These are phyloP conservation scores for Philereme transversata DNA, from an alignment of 2,888 invertebrate genomes.

Conservation along the genomic window DNA sequence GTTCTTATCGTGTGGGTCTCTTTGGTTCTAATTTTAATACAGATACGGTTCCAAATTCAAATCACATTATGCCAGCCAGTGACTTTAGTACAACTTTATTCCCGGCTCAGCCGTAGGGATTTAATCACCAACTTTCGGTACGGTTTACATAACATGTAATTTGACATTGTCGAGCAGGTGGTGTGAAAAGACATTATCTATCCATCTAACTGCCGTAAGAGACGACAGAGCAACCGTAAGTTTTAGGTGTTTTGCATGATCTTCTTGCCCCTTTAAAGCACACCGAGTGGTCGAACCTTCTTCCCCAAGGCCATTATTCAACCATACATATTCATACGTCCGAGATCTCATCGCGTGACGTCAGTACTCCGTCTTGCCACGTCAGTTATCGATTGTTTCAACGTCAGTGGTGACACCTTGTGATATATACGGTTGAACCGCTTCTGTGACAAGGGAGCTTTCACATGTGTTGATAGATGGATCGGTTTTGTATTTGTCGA, in stretches of 20 bases:
- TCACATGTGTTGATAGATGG: not conserved
- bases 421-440: constrained; percentile 1
- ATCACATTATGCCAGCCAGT: too few relatives aligned
- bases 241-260: not conserved
- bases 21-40: too few relatives aligned
- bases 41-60: too few relatives aligned
- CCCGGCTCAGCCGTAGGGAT: too few relatives aligned
- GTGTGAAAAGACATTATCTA: too few relatives aligned
- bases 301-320: not conserved
- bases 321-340: constrained; percentile 6
- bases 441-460: not conserved
- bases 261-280: not conserved
- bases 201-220: too few relatives aligned
- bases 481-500: not conserved
- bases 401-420: constrained; percentile 1
- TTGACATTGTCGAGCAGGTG: too few relatives aligned
- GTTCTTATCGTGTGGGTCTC: too few relatives aligned
- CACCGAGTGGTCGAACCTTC: not conserved
- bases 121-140: too few relatives aligned
- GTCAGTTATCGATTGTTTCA: constrained; percentile 14
- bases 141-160: too few relatives aligned
- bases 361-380: constrained; percentile 8
- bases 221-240: too few relatives aligned
- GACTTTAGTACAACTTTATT: too few relatives aligned
- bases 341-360: not conserved